Percentiles rank a stretch among this genome's conserved stretches.
phyloP scores from a whole-genome alignment of 2,113 vertebrate genomes.

The Reinhardtius hippoglossoides region DNA sequence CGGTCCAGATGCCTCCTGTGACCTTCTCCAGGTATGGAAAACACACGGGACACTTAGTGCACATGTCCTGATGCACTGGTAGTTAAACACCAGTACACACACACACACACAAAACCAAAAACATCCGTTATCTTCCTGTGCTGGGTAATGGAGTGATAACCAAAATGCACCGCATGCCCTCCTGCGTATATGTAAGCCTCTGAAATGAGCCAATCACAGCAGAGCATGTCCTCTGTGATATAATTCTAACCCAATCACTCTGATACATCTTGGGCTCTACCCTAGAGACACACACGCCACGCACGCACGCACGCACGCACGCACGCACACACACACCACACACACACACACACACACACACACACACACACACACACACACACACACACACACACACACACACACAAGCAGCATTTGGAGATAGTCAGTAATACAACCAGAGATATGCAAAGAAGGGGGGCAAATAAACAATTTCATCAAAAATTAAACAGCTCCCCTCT shows the following conservation, averaged over 20 bases:
- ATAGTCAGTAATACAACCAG: background rate
- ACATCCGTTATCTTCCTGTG: conserved; percentile 46
- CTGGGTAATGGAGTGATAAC: conserved; percentile 57
- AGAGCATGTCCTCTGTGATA: conserved; percentile 39
- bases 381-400: background rate
- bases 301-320: background rate
- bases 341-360: background rate
- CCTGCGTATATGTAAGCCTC: background rate
- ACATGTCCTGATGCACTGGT: too few relatives aligned
- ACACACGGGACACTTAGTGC: conserved; percentile 14
- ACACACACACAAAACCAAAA: background rate
- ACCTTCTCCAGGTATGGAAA: conserved; percentile 59
- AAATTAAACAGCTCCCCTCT: background rate
- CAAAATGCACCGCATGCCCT: conserved; percentile 8
- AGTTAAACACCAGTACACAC: background rate
- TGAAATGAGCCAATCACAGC: conserved; percentile 44
- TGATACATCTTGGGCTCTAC: conserved; percentile 30
- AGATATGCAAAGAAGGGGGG: background rate
- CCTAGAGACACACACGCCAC: conserved; percentile 21
- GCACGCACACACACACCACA: too few relatives aligned
- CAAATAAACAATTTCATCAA: background rate
- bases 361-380: too few relatives aligned
- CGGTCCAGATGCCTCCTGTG: conserved; percentile 24
- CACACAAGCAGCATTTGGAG: background rate
- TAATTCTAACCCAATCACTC: conserved; percentile 51